A percentile compares a stretch with the other conserved stretches of the same genome.
Conservation (phyloP, 2,888 invertebrate genomes). For the Diloba caeruleocephala region DNA sequence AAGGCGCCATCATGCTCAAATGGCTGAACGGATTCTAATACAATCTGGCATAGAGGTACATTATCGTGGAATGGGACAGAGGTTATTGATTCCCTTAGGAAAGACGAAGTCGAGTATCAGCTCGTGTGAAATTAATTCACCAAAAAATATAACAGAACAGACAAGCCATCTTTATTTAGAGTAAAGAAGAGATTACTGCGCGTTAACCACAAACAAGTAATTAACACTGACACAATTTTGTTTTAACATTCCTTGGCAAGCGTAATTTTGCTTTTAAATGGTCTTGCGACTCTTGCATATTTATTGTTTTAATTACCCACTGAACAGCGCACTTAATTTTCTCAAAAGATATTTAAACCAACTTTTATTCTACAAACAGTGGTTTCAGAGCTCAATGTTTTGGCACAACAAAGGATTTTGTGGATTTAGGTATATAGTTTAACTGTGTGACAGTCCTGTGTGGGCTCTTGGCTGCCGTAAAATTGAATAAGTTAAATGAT, state of each 20-base stretch:
- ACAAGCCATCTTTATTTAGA: conserved; percentile 1
- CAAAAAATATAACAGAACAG: background rate
- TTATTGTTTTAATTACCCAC: conserved; percentile 52
- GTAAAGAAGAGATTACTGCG: conserved; percentile 27
- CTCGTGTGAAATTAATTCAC: no score
- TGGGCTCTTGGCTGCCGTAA: no score
- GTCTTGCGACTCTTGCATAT: conserved; percentile 28
- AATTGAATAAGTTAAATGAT: no score
- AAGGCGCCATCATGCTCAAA: no score
- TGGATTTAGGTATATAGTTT: conserved; percentile 14
- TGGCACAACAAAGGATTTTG: conserved; percentile 41
- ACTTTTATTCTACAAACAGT: conserved; percentile 28
- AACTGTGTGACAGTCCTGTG: conserved; percentile 3
- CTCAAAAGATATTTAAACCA: conserved; percentile 32
- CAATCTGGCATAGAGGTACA: no score
- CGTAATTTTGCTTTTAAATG: conserved; percentile 51
- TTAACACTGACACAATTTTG: conserved; percentile 49
- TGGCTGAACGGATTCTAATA: no score
- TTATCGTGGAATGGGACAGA: no score
- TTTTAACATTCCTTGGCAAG: conserved; percentile 49
- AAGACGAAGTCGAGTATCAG: no score
- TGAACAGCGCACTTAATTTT: conserved; percentile 32
- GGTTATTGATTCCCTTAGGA: no score
- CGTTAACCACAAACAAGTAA: conserved; percentile 43
- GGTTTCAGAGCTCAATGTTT: conserved; percentile 4